Percentiles rank a stretch among this genome's conserved stretches.
phyloP scores from a whole-genome alignment of 1,140 invertebrate genomes.

The Drosophila obscura region DNA sequence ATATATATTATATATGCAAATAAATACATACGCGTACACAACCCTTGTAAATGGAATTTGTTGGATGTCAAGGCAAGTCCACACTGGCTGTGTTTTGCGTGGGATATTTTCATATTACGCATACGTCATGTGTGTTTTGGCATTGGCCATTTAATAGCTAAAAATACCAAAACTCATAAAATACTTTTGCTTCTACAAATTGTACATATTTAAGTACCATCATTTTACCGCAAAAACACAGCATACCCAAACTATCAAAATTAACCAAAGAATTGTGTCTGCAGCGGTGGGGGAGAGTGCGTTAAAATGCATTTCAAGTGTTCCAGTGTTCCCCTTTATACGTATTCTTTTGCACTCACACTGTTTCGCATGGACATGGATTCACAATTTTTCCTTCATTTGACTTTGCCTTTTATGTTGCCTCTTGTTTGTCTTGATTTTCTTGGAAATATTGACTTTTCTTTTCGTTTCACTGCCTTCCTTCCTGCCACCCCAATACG shows the following conservation, averaged over 20 bases:
- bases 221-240: background rate
- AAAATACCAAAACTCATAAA: constrained; percentile 42
- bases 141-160: constrained; percentile 62
- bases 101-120: constrained; percentile 60
- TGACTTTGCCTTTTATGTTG: constrained; percentile 46
- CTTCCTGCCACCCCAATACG: background rate
- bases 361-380: constrained; percentile 25
- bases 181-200: constrained; percentile 5
- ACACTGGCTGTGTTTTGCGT: background rate
- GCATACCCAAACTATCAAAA: constrained; percentile 14
- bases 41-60: constrained; percentile 20
- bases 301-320: constrained; percentile 47
- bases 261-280: constrained; percentile 5
- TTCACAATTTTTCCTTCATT: constrained; percentile 55
- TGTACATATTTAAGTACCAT: background rate
- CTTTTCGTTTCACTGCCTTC: too few species aligned
- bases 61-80: constrained; percentile 68
- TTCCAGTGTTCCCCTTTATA: constrained; percentile 29
- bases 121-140: constrained; percentile 73
- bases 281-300: background rate
- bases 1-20: constrained; percentile 2
- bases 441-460: too few species aligned
- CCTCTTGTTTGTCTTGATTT: constrained; percentile 3
- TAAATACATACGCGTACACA: background rate
- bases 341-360: constrained; percentile 6